Percentiles rank a stretch among this genome's conserved stretches.
Evolutionary conservation across 2,888 invertebrate species (phyloP).

Genomic region (Dugesia japonica): DNA sequence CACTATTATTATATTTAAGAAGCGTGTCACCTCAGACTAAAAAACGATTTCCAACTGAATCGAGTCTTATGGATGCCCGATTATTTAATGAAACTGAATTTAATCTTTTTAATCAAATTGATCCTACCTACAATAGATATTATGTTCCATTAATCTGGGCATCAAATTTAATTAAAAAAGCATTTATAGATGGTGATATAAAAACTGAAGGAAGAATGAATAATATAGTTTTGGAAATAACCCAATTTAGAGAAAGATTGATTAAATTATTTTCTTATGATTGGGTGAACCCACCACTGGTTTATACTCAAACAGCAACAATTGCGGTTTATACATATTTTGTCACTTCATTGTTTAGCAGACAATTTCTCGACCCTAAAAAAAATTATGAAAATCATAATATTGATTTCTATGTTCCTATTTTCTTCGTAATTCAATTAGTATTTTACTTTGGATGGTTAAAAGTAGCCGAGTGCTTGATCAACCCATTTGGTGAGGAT

Average conservation of each 20-base stretch:
- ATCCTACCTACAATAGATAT: constrained; percentile 53
- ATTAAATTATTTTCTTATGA: constrained; percentile 21
- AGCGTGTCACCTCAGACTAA: constrained; percentile 56
- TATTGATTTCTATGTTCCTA: constrained; percentile 72
- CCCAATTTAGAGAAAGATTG: constrained; percentile 45
- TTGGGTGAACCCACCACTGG: constrained; percentile 30
- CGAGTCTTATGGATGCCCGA: constrained; percentile 47
- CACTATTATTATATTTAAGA: constrained; percentile 52
- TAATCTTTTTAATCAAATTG: constrained; percentile 53
- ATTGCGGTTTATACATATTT: constrained; percentile 76
- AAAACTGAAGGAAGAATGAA: constrained; percentile 52
- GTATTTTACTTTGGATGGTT: constrained; percentile 58
- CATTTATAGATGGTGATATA: constrained; percentile 51
- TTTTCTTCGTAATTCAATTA: constrained; percentile 66
- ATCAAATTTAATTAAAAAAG: constrained; percentile 53
- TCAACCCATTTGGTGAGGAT: constrained; percentile 87
- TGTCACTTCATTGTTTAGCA: constrained; percentile 68
- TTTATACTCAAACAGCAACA: constrained; percentile 58
- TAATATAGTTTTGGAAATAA: constrained; percentile 54
- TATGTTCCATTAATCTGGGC: constrained; percentile 58
- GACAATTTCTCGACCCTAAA: constrained; percentile 58
- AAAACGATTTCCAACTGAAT: constrained; percentile 50
- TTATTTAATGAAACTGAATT: constrained; percentile 54
- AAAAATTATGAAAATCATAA: constrained; percentile 36
- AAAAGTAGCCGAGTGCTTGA: constrained; percentile 69